Conservation (phyloP, 2,797 vertebrate genomes). For the Cyclopterus lumpus region DNA sequence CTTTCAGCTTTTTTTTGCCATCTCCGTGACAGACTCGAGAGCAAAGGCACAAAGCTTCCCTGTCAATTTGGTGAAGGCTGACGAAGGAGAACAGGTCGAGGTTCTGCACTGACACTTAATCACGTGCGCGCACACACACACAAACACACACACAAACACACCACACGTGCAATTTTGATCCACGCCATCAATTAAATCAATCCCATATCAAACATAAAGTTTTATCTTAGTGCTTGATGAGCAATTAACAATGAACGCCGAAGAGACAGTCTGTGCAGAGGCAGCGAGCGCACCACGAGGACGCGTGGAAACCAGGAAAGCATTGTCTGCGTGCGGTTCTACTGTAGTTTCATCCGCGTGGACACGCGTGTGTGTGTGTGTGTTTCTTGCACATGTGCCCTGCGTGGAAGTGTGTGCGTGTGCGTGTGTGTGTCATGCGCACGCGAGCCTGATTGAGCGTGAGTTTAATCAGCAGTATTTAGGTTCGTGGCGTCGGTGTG, state of each 20-base stretch:
- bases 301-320: constrained; percentile 46
- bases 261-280: constrained; percentile 61
- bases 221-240: constrained; percentile 73
- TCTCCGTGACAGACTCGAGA: constrained; percentile 27
- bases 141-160: neutral
- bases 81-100: constrained; percentile 41
- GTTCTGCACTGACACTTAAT: constrained; percentile 17
- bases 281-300: constrained; percentile 35
- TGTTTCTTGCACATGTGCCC: neutral
- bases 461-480: constrained; percentile 58
- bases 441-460: constrained; percentile 38
- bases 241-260: constrained; percentile 76
- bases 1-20: constrained; percentile 28
- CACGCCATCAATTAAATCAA: constrained; percentile 61
- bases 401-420: neutral
- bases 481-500: constrained; percentile 41
- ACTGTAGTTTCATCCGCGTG: constrained; percentile 5
- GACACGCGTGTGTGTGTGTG: neutral
- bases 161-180: constrained; percentile 21
- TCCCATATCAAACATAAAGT: constrained; percentile 64
- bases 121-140: neutral
- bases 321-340: constrained; percentile 26
- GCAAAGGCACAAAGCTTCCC: constrained; percentile 35
- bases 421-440: neutral
- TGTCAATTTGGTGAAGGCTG: constrained; percentile 23